Conservation (phyloP, 1,140 invertebrate species). For the Marisa cornuarietis region DNA sequence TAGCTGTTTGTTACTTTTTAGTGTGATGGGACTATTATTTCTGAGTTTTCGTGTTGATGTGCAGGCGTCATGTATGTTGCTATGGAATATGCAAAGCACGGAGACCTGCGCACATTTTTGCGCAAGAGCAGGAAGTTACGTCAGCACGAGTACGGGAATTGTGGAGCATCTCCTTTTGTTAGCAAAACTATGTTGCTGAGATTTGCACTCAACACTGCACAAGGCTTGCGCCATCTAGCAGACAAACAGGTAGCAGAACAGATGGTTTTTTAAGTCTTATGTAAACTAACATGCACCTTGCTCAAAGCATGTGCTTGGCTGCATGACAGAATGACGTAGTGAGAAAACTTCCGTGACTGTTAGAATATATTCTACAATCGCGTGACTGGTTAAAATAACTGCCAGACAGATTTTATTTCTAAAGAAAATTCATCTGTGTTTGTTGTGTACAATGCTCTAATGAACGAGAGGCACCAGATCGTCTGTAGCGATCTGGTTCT, state of each 20-base stretch:
- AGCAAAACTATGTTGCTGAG: constrained; percentile 46
- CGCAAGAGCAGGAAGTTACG: constrained; percentile 47
- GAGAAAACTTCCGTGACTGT: no score
- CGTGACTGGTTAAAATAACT: not conserved
- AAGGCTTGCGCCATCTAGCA: constrained; percentile 53
- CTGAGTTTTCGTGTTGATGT: not conserved
- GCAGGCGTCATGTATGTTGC: constrained; percentile 58
- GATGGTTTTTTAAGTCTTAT: not conserved
- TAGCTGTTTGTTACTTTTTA: no score
- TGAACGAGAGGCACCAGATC: no score
- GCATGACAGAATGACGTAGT: not conserved
- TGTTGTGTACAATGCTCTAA: no score
- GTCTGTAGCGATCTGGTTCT: no score
- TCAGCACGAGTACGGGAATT: constrained; percentile 53
- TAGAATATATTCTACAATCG: not conserved
- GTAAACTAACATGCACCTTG: not conserved
- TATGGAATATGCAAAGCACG: constrained; percentile 58
- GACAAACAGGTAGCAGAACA: constrained; percentile 49
- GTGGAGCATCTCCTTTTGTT: constrained; percentile 25
- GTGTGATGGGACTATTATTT: not conserved
- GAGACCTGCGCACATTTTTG: constrained; percentile 56
- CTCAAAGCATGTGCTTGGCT: no score
- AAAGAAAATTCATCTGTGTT: no score
- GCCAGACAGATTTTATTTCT: not conserved
- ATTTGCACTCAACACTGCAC: constrained; percentile 53